Evolutionary conservation across 1,140 invertebrate species (phyloP).

Genomic region (Pseudomyrmex cubaensis): DNA sequence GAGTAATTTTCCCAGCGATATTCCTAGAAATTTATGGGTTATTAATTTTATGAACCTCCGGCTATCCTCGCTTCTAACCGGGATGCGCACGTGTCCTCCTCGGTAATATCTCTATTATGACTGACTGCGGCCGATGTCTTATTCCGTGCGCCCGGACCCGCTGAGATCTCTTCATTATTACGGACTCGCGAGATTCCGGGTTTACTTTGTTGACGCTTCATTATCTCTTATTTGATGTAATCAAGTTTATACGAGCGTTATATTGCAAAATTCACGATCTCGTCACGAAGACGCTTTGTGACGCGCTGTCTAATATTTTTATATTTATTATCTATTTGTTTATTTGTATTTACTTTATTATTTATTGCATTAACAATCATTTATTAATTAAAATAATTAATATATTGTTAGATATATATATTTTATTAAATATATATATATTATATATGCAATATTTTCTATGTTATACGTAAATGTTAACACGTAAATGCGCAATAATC

Average conservation of each 20-base stretch:
- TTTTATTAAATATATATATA: too few species aligned
- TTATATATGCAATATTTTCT: too few species aligned
- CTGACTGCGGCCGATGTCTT: conserved; percentile 42
- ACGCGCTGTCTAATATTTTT: too few species aligned
- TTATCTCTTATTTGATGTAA: conserved; percentile 20
- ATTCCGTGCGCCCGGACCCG: neutral
- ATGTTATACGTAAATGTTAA: too few species aligned
- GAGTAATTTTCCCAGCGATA: conserved; percentile 72
- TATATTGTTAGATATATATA: too few species aligned
- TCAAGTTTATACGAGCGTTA: neutral
- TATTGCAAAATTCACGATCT: neutral
- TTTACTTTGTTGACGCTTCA: conserved; percentile 54
- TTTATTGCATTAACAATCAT: too few species aligned
- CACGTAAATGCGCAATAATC: too few species aligned
- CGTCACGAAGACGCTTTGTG: too few species aligned
- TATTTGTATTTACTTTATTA: too few species aligned
- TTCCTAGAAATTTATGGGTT: conserved; percentile 73
- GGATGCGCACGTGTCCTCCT: conserved; percentile 56
- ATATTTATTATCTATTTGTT: too few species aligned
- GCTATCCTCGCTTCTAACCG: conserved; percentile 30
- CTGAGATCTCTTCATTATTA: conserved; percentile 38
- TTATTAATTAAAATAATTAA: too few species aligned
- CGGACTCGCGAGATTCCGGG: neutral
- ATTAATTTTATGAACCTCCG: conserved; percentile 76
- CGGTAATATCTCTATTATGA: conserved; percentile 69